Conservation (phyloP, 2,888 invertebrate genomes). For the Ctena decussata region DNA sequence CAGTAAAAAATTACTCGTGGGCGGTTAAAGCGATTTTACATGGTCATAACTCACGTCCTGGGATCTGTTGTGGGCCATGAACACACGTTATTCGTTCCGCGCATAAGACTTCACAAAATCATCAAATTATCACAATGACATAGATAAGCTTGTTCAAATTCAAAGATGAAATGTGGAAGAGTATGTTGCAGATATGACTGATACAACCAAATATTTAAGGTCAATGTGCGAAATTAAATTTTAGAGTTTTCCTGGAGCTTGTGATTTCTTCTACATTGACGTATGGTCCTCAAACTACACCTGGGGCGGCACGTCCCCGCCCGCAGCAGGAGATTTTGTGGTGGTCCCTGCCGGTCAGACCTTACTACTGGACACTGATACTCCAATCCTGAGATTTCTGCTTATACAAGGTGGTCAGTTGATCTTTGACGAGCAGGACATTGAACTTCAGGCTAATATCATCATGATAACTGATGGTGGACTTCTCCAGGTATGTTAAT, state of each 20-base stretch:
- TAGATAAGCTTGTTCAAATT: no score
- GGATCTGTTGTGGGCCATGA: no score
- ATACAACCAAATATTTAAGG: no score
- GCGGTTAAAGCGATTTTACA: no score
- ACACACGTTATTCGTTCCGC: no score
- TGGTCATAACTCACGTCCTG: no score
- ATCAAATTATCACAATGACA: no score
- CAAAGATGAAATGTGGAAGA: no score
- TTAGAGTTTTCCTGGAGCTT: constrained; percentile 40
- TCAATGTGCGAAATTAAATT: no score
- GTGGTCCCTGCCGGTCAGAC: constrained; percentile 80
- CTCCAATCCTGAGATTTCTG: constrained; percentile 81
- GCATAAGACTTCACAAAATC: no score
- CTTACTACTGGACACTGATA: constrained; percentile 81
- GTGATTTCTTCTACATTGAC: constrained; percentile 82
- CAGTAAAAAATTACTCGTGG: no score
- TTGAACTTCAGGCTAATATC: constrained; percentile 83
- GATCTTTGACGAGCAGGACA: constrained; percentile 83
- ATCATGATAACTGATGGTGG: constrained; percentile 85
- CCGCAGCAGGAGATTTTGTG: constrained; percentile 82
- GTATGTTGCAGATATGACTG: no score
- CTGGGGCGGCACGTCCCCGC: constrained; percentile 81
- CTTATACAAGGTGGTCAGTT: constrained; percentile 84
- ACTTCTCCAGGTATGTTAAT: constrained; percentile 70
- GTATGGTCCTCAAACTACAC: constrained; percentile 83